Conservation (phyloP, 2,113 vertebrate species). For the Eonycteris spelaea region DNA sequence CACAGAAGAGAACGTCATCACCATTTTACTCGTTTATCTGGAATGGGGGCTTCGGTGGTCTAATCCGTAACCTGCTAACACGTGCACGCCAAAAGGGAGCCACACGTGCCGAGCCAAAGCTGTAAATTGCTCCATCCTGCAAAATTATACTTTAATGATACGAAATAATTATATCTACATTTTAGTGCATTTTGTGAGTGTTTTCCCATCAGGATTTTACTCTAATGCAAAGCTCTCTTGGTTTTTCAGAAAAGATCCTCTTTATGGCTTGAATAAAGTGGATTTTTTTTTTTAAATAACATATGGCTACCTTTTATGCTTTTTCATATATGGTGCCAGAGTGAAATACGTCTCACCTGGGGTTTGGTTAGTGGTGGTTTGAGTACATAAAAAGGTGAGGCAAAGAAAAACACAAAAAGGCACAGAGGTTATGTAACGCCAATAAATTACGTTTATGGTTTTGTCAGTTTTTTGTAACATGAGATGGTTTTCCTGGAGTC, state of each 20-base stretch:
- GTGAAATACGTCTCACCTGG: conserved; percentile 66
- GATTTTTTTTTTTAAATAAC: conserved; percentile 40
- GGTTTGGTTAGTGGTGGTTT: background rate
- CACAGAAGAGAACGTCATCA: background rate
- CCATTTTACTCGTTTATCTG: background rate
- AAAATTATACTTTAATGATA: conserved; percentile 6
- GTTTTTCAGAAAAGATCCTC: background rate
- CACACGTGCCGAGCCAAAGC: background rate
- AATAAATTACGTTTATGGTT: conserved; percentile 73
- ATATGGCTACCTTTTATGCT: conserved; percentile 70
- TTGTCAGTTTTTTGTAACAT: conserved; percentile 58
- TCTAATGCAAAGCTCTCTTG: conserved; percentile 33
- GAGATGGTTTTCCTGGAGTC: conserved; percentile 68
- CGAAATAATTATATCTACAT: conserved; percentile 57
- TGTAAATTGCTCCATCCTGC: background rate
- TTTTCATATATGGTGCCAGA: conserved; percentile 70
- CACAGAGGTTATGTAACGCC: conserved; percentile 58
- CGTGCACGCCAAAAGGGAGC: fast-evolving
- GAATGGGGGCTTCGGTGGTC: background rate
- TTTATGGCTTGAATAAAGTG: conserved; percentile 66
- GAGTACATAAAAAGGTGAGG: background rate
- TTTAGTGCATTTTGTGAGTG: conserved; percentile 19
- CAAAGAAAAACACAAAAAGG: conserved; percentile 45
- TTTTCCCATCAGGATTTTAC: conserved; percentile 62
- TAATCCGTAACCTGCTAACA: too few species aligned